Evolutionary conservation across 2,113 vertebrate species (phyloP).

Genomic region (Talpa occidentalis): DNA sequence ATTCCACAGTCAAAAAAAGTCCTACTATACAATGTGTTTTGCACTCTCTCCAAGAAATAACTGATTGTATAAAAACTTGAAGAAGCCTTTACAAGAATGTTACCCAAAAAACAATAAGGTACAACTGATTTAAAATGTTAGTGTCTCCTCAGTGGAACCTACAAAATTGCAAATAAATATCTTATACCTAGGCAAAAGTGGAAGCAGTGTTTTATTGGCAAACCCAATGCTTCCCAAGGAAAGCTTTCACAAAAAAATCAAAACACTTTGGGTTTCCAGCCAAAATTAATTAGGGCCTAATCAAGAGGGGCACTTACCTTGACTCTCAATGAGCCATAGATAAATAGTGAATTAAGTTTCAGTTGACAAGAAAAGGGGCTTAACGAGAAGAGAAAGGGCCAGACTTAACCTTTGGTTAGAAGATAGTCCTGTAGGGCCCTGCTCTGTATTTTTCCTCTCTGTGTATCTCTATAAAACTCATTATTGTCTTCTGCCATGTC

Average conservation of each 20-base stretch:
- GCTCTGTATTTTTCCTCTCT: background rate
- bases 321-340: slow-evolving; percentile 67
- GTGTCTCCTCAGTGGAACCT: background rate
- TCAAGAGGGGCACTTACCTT: slow-evolving; percentile 65
- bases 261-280: slow-evolving; percentile 43
- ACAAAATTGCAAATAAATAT: background rate
- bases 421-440: background rate
- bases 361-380: background rate
- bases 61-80: background rate
- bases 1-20: background rate
- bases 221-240: background rate
- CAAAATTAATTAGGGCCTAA: slow-evolving; percentile 62
- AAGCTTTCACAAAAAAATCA: background rate
- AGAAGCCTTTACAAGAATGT: background rate
- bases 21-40: background rate
- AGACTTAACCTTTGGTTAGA: background rate
- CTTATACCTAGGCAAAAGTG: background rate
- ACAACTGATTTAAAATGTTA: background rate
- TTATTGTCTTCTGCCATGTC: background rate
- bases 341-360: slow-evolving; percentile 66
- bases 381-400: background rate
- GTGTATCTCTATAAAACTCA: background rate
- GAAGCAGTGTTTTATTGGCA: background rate
- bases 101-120: background rate
- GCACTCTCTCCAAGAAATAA: background rate